These are phyloP conservation scores for Himalopsyche kuldschensis DNA, from an alignment of 2,888 invertebrate genomes.

Conservation along the genomic window DNA sequence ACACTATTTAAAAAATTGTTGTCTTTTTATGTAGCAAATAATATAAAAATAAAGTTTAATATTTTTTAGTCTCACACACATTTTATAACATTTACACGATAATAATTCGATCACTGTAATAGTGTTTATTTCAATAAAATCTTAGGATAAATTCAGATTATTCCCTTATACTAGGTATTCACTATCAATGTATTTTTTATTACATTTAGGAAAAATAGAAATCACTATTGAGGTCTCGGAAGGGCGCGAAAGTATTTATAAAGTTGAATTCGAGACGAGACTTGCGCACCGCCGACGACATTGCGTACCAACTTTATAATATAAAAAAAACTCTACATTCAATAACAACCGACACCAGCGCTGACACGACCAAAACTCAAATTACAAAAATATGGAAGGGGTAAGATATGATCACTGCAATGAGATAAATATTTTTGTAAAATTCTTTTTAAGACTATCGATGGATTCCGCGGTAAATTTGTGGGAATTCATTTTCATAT, in stretches of 20 bases:
- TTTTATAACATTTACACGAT: neutral
- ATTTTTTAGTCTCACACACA: neutral
- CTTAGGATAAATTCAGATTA: too few species aligned
- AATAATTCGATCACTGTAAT: neutral
- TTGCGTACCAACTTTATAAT: neutral
- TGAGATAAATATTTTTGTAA: too few species aligned
- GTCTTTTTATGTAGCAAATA: neutral
- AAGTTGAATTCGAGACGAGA: neutral
- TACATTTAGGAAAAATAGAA: neutral
- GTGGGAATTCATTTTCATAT: too few species aligned
- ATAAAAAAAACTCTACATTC: neutral
- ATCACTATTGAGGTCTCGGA: neutral
- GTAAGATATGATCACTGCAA: neutral
- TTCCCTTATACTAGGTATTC: neutral
- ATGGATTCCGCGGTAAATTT: too few species aligned
- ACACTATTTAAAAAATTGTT: too few species aligned
- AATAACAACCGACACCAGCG: neutral
- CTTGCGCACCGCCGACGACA: neutral
- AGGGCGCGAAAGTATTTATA: neutral
- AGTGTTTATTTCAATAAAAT: too few species aligned
- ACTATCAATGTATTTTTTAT: neutral
- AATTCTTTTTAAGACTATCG: too few species aligned
- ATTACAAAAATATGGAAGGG: neutral
- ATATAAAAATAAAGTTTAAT: neutral
- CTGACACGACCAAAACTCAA: neutral